Base-by-base conservation (phyloP, 2,113 vertebrate genomes). In the Taurulus bubalis region DNA sequence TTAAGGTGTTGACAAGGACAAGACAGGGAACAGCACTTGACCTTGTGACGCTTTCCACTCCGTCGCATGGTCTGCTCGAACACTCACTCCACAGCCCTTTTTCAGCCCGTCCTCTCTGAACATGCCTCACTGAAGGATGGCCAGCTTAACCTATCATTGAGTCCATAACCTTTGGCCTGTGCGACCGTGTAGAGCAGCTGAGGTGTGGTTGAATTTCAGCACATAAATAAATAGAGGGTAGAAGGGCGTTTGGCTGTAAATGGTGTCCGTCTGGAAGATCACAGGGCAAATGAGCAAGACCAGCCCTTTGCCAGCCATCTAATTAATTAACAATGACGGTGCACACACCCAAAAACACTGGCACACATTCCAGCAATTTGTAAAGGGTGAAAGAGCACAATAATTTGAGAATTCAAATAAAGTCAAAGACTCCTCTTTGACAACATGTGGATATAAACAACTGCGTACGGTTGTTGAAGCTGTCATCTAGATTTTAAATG, bases 281-380 rank as follows among this genome's bases (percentile, higher is more conserved):
- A 82, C 76, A 72, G 80, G 86, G 79, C 70, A 90, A 92, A 94
- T 90, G 90, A 92, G 90, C 71, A 83, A 70, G 71, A 75, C 64
- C 89, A 91, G 90, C 88, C 79, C 26, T 71, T 71, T 55, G 73
- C 85, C 84, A 82, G 63, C 78, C 16, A 42, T 69, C 42, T 75
- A 79, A 89, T 92, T 92, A 90, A 94, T 95, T 93, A 92, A 87
- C 78, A 74, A 82, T 89, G 84, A 83, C 65, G 51, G 56, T 40
- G 59, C 30, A 42, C 53, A 65, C 67, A 79, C 51, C 60, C 53
- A 83, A 87, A 87, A 77, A 83, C 58, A 68, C 47, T 67, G 65
- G 69, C 62, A 71, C 60, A 80, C 55, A 67, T 75, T 83, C 34
- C 75, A 51, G 34, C 40, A 69, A 58, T 77, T 84, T 87, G 67